phyloP scores from a whole-genome alignment of 2,888 invertebrate species.

The Drosophila pseudotakahashii region DNA sequence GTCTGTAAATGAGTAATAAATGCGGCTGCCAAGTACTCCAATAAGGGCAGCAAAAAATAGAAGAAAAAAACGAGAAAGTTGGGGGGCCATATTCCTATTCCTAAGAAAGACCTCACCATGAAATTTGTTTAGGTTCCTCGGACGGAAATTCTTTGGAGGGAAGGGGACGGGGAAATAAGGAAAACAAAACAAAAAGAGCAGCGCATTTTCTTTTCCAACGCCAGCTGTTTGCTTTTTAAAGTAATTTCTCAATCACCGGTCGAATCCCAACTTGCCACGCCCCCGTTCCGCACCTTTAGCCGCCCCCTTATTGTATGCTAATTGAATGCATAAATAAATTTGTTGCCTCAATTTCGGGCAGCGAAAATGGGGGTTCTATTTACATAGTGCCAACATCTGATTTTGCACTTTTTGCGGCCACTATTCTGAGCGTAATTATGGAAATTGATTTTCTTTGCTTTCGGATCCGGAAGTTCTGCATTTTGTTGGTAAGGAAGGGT shows the following conservation, averaged over 20 bases:
- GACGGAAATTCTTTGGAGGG: not conserved
- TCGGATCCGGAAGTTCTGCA: not conserved
- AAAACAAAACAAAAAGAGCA: slow-evolving; percentile 20
- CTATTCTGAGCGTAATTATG: slow-evolving; percentile 12
- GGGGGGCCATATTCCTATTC: slow-evolving; percentile 6
- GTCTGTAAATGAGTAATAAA: slow-evolving; percentile 73
- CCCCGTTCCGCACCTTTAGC: not conserved
- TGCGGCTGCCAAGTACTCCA: slow-evolving; percentile 53
- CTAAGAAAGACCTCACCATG: slow-evolving; percentile 22
- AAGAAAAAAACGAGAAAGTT: not conserved
- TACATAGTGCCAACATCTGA: slow-evolving; percentile 13
- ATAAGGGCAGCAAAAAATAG: slow-evolving; percentile 1
- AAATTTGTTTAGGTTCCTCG: slow-evolving; percentile 62
- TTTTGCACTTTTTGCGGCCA: slow-evolving; percentile 13
- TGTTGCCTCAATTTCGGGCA: slow-evolving; percentile 25
- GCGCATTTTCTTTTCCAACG: slow-evolving; percentile 2
- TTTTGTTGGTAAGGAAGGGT: not conserved
- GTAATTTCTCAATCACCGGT: slow-evolving; percentile 37
- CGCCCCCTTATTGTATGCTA: slow-evolving; percentile 20
- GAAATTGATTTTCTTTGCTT: slow-evolving; percentile 9
- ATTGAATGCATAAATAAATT: slow-evolving; percentile 44
- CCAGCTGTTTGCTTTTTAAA: slow-evolving; percentile 38
- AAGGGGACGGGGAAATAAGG: not conserved
- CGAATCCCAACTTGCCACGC: slow-evolving; percentile 8
- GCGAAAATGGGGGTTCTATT: slow-evolving; percentile 14